Conservation (phyloP, 2,113 vertebrate genomes). For the Tor tambroides region DNA sequence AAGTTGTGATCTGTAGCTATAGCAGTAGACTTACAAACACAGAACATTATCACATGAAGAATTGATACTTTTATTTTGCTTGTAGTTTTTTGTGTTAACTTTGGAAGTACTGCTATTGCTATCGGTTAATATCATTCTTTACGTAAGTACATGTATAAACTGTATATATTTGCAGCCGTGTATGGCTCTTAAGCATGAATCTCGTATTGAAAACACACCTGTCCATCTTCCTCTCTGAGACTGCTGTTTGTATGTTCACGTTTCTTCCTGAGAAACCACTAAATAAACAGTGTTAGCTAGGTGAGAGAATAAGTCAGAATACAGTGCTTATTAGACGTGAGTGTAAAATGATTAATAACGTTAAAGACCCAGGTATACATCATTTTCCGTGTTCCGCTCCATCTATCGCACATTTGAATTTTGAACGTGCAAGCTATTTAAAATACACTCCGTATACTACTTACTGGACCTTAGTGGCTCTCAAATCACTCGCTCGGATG, state of each 20-base stretch:
- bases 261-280: constrained; percentile 48
- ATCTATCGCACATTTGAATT: not conserved
- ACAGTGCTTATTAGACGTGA: not conserved
- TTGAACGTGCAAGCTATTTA: not conserved
- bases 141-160: constrained; percentile 72
- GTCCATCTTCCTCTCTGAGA: constrained; percentile 51
- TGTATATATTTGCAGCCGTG: constrained; percentile 77
- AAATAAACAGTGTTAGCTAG: constrained; percentile 47
- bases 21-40: constrained; percentile 28
- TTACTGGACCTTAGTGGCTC: too few relatives aligned
- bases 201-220: constrained; percentile 59
- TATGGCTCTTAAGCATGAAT: constrained; percentile 74
- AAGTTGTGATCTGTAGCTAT: not conserved
- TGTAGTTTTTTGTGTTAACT: constrained; percentile 51
- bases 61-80: constrained; percentile 38
- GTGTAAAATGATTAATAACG: constrained; percentile 3
- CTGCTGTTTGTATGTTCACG: constrained; percentile 30
- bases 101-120: constrained; percentile 58
- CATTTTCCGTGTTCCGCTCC: not conserved
- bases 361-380: not conserved
- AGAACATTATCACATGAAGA: constrained; percentile 29
- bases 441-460: not conserved
- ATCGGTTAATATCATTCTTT: constrained; percentile 63
- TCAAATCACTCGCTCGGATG: too few relatives aligned
- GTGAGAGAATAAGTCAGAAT: constrained; percentile 36